Evolutionary conservation across 1,140 invertebrate genomes (phyloP).

Genomic region (Nebria ingens): DNA sequence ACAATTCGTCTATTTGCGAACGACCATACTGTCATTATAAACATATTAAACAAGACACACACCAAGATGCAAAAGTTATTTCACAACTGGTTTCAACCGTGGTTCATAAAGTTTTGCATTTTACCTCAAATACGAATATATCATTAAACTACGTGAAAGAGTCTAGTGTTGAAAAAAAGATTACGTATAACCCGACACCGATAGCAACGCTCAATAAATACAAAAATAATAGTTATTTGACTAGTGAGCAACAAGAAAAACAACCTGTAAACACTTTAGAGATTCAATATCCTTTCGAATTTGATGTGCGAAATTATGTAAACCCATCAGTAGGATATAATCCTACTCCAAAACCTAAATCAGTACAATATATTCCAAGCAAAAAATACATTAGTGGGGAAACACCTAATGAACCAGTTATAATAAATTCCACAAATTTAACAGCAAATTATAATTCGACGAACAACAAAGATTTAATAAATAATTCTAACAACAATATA

Average conservation of each 20-base stretch:
- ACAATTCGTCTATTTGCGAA: background rate
- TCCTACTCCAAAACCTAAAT: background rate
- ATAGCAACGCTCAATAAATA: background rate
- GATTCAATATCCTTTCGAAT: too few species aligned
- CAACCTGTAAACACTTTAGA: too few species aligned
- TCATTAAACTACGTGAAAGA: background rate
- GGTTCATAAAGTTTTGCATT: background rate
- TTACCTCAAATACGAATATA: background rate
- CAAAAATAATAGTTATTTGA: too few species aligned
- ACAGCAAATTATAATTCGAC: too few species aligned
- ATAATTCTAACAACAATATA: too few species aligned
- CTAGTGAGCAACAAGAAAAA: too few species aligned
- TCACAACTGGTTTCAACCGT: background rate
- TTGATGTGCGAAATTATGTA: too few species aligned
- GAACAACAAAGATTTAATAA: too few species aligned
- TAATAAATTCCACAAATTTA: too few species aligned
- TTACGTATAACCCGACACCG: background rate
- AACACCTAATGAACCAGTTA: background rate
- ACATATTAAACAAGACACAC: background rate
- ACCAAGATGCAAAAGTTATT: background rate
- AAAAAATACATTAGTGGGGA: background rate
- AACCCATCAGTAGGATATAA: too few species aligned
- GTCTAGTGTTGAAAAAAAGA: too few species aligned
- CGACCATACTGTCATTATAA: background rate
- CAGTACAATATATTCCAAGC: background rate